phyloP scores from a whole-genome alignment of 2,113 vertebrate genomes.

The Coreoperca whiteheadi region DNA sequence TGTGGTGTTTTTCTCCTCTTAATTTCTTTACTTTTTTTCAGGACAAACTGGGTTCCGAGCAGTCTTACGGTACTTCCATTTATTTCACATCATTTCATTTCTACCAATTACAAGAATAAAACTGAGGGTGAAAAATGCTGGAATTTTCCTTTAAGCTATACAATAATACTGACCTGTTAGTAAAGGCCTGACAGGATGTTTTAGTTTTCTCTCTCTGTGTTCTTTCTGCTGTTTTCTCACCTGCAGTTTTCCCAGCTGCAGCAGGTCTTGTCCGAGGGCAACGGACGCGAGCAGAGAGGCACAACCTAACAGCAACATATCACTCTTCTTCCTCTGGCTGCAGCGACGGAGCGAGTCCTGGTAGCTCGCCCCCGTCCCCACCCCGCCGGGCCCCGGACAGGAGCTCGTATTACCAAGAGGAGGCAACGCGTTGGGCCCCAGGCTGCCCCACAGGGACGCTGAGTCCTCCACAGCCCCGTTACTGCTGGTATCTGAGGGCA shows the following conservation, averaged over 20 bases:
- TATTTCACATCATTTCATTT: not conserved
- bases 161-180: not conserved
- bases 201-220: not conserved
- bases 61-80: no score
- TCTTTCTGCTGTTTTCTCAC: conserved; percentile 52
- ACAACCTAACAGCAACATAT: conserved; percentile 87
- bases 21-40: not conserved
- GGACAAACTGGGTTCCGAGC: not conserved
- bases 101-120: not conserved
- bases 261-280: conserved; percentile 87
- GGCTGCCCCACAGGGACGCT: conserved; percentile 64
- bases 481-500: conserved; percentile 78
- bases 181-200: not conserved
- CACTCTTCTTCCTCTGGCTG: conserved; percentile 87
- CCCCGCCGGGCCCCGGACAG: conserved; percentile 47
- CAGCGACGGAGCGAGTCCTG: conserved; percentile 78
- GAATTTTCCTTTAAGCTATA: not conserved
- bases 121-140: not conserved
- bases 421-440: conserved; percentile 54
- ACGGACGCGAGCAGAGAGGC: conserved; percentile 89
- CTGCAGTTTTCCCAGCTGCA: conserved; percentile 85
- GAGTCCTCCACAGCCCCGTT: conserved; percentile 82
- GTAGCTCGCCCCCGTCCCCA: conserved; percentile 39
- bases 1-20: not conserved
- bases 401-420: conserved; percentile 7